Conservation (phyloP, 2,113 vertebrate species). For the Symphodus melops region DNA sequence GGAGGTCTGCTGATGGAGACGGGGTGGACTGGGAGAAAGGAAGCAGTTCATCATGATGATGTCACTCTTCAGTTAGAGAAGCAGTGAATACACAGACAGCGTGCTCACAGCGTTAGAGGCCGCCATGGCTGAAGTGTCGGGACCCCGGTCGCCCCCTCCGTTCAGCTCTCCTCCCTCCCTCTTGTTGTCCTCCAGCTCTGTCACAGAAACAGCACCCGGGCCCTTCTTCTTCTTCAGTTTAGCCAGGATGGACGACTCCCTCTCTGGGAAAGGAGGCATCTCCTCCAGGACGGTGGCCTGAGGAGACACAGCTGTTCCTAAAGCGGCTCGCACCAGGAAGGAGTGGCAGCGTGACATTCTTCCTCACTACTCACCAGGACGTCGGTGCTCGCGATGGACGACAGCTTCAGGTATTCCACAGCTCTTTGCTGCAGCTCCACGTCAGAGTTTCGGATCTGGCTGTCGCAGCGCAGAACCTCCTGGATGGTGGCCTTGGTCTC, state of each 20-base stretch:
- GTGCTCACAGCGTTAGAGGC: constrained; percentile 89
- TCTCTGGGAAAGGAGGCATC: constrained; percentile 95
- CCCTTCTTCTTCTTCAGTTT: constrained; percentile 96
- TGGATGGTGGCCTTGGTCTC: constrained; percentile 96
- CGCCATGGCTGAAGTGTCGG: constrained; percentile 76
- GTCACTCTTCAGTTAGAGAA: background rate
- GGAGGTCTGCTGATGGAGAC: constrained; percentile 91
- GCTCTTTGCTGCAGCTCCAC: constrained; percentile 95
- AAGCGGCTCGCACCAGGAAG: too few relatives aligned
- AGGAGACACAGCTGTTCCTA: background rate
- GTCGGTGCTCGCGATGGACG: constrained; percentile 93
- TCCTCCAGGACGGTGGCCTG: constrained; percentile 94
- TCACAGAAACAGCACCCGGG: constrained; percentile 85
- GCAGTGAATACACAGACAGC: background rate
- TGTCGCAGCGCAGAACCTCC: constrained; percentile 92
- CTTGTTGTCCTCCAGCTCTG: constrained; percentile 89
- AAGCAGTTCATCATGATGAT: background rate
- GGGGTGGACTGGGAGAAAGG: constrained; percentile 88
- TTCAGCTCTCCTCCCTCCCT: constrained; percentile 90
- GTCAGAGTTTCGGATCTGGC: constrained; percentile 93
- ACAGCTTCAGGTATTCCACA: constrained; percentile 94
- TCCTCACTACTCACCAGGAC: constrained; percentile 87
- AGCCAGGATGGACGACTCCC: constrained; percentile 93
- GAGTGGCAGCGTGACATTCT: too few relatives aligned
- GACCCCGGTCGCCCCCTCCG: constrained; percentile 84